Evolutionary conservation across 1,140 invertebrate species (phyloP).

Genomic region (Ostrea denselamellosa): DNA sequence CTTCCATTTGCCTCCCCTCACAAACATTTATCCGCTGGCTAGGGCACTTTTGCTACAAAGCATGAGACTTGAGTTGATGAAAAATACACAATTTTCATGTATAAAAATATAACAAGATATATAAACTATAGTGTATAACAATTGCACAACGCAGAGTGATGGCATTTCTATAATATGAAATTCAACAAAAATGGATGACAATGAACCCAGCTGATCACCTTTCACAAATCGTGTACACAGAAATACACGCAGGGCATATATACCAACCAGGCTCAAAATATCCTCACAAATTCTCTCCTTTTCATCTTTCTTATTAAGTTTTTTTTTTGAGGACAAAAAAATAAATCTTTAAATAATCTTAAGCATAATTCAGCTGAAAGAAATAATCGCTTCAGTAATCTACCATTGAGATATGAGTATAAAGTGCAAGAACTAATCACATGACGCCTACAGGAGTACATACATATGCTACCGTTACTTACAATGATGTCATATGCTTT

Average conservation of each 20-base stretch:
- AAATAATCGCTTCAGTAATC: not conserved
- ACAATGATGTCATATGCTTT: not conserved
- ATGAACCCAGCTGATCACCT: constrained; percentile 36
- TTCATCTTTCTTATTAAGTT: not conserved
- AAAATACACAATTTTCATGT: constrained; percentile 12
- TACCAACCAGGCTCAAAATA: constrained; percentile 25
- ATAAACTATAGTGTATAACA: constrained; percentile 30
- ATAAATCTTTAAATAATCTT: not conserved
- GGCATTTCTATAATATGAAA: constrained; percentile 15
- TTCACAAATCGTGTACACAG: constrained; percentile 37
- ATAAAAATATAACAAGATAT: constrained; percentile 38
- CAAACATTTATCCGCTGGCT: not conserved
- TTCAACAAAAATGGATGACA: constrained; percentile 20
- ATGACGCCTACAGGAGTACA: not conserved
- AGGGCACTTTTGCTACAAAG: constrained; percentile 14
- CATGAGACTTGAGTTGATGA: constrained; percentile 24
- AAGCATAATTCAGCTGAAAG: not conserved
- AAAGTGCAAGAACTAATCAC: not conserved
- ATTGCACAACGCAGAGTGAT: constrained; percentile 28
- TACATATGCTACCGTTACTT: not conserved
- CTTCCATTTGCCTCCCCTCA: not conserved
- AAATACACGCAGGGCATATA: constrained; percentile 32
- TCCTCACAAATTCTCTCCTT: not conserved
- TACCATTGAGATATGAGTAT: not conserved
- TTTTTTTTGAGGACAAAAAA: not conserved